Evolutionary conservation across 2,797 vertebrate species (phyloP), one percentile per base, ranked within the genome.

Genomic region (Pelochelys cantorii): DNA sequence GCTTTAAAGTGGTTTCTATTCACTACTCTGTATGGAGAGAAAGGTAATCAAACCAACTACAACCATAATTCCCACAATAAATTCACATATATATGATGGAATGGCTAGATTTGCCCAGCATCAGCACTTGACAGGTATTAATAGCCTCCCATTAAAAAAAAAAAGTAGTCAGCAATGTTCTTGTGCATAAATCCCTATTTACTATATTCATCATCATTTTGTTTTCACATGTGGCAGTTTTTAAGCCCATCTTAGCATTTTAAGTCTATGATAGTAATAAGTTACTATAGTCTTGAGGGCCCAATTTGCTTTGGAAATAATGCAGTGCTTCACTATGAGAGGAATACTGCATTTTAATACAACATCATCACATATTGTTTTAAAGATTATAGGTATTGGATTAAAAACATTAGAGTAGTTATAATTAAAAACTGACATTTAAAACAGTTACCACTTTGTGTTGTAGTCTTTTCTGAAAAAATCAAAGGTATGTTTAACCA

Each of bases 181-280:
- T 71, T 71, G 20, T 85, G 11, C 86, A 48, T 71, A 53, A 86
- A 10, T 80, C 68, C 23, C 4, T 74, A 62, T 31, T 48, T n/a
- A 62, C 15, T 65, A 17, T 77, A 42, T 57, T 68, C 74, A 25
- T 91, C 54, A 55, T 11, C 78, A 3, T 83, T 83, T 14, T 29
- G 13, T 53, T 87, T 90, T 89, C 87, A 56, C 18, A 6, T 80
- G 25, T 83, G 53, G 12, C 27, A 18, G 1, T 54, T 87, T 93
- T 87, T 56, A 81, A 88, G 81, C 57, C 77, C 75, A 42, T 71
- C 52, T 34, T 60, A 80, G 31, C 4, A 75, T 89, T 87, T 89
- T 89, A 93, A 89, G 4, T n/a, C 54, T 85, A 34, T 87, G 11
- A 84, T 59, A 95, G 68, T 80, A 71, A 75, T 79, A 71, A 52